A percentile compares a stretch with the other conserved stretches of the same genome.
phyloP scores from a whole-genome alignment of 1,140 invertebrate species.

The Cepaea nemoralis region DNA sequence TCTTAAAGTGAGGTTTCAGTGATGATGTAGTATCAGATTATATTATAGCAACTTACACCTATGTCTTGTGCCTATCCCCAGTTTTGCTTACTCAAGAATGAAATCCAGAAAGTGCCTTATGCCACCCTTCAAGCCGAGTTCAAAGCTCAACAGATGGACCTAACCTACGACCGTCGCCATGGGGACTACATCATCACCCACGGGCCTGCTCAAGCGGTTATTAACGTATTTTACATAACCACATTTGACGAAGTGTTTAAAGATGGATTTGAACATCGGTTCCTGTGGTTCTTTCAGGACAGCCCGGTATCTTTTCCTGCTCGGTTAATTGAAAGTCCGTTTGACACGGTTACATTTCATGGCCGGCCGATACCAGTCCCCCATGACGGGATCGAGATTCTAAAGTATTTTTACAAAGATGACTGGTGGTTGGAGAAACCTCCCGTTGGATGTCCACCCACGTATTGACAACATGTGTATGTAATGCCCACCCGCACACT shows the following conservation, averaged over 20 bases:
- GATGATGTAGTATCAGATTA: too few relatives aligned
- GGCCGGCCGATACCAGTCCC: constrained; percentile 74
- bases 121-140: neutral
- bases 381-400: constrained; percentile 76
- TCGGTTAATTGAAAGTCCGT: constrained; percentile 73
- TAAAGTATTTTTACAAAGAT: constrained; percentile 78
- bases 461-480: too few relatives aligned
- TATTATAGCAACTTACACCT: too few relatives aligned
- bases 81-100: constrained; percentile 25
- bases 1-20: too few relatives aligned
- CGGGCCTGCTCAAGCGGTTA: constrained; percentile 53
- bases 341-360: constrained; percentile 73
- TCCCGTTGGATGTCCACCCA: constrained; percentile 73
- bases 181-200: constrained; percentile 68
- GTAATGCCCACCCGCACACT: too few relatives aligned
- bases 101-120: constrained; percentile 4
- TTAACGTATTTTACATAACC: constrained; percentile 71
- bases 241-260: constrained; percentile 47
- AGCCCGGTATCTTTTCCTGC: constrained; percentile 76
- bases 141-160: neutral
- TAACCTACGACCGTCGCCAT: constrained; percentile 17
- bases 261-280: constrained; percentile 75
- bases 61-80: constrained; percentile 12
- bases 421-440: constrained; percentile 77
- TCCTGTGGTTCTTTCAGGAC: constrained; percentile 76